Percentiles rank a stretch among this genome's conserved stretches.
These are phyloP conservation scores for Heloderma charlesbogerti DNA, from an alignment of 2,113 vertebrate species.

Conservation along the genomic window DNA sequence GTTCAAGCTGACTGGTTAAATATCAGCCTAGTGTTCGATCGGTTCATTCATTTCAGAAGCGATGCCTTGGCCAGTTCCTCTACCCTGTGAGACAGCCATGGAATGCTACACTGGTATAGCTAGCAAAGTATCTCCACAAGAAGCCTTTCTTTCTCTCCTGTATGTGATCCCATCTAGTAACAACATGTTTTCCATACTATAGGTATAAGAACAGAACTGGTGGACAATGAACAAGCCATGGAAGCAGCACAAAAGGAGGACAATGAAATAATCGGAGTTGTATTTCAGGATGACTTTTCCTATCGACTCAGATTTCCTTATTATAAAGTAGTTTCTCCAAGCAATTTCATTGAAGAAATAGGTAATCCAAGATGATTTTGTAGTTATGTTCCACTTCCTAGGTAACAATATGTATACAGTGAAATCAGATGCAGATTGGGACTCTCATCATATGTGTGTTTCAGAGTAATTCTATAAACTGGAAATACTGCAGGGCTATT, in stretches of 20 bases:
- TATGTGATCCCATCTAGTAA: background rate
- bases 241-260: slow-evolving; percentile 73
- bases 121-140: too few species aligned
- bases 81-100: too few species aligned
- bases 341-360: slow-evolving; percentile 74
- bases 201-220: slow-evolving; percentile 75
- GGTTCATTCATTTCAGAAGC: background rate
- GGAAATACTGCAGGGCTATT: too few species aligned
- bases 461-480: too few species aligned
- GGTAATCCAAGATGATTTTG: slow-evolving; percentile 72
- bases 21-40: background rate
- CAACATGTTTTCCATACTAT: background rate
- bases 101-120: too few species aligned
- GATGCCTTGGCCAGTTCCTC: too few species aligned
- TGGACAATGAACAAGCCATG: slow-evolving; percentile 78
- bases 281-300: slow-evolving; percentile 83
- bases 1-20: background rate
- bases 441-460: too few species aligned
- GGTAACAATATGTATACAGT: too few species aligned
- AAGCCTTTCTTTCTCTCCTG: too few species aligned
- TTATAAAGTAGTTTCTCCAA: slow-evolving; percentile 64
- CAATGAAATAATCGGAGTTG: slow-evolving; percentile 75
- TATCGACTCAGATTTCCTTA: slow-evolving; percentile 83
- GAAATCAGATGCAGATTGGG: too few species aligned
- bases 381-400: background rate